Base-by-base conservation (phyloP, 2,888 invertebrate genomes). In the Scaptomyza parva region DNA sequence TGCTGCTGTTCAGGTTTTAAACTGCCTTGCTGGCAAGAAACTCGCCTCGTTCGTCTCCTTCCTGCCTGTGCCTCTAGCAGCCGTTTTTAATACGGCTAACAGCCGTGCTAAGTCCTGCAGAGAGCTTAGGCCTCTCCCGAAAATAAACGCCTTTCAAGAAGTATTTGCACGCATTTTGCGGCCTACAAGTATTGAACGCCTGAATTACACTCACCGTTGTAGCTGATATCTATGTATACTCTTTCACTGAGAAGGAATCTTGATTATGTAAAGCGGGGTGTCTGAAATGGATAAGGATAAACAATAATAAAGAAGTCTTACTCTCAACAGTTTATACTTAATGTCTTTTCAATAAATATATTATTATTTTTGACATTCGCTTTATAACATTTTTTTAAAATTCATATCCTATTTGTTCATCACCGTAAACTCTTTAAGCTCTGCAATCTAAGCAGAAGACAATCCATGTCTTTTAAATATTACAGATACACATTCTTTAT, bases 81-180 rank as follows among this genome's bases (percentile, higher is more conserved):
- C 35, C 14, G 14, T 26, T 44, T 58, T 65, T 77, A 69, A 75
- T 55, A 75, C 79, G 69, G 64, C 65, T 67, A 78, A 83, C 80
- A 70, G 68, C 47, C 67, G 66, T 65, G 81, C 70, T 84, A 86
- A 86, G 84, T 71, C 77, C 77, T 71, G 41, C 28, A 52, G 18
- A n/a, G 7, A 60, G 60, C 59, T 72, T 78, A 51, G 41, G 53
- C 30, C 50, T 14, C 50, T 14, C 5, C 3, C 51, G n/a, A 35
- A 33, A 35, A 2, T 4, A 64, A 70, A 72, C 60, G 61, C 58
- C 50, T 51, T 30, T 62, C 58, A 54, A 66, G 40, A 39, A 64
- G 78, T 76, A 72, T 74, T 83, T 86, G 64, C 75, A 77, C 74
- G 67, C 77, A 68, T 55, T 80, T 72, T 75, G 81, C 53, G 75